phyloP scores from a whole-genome alignment of 2,113 vertebrate species.

The Colistium nudipinnis region DNA sequence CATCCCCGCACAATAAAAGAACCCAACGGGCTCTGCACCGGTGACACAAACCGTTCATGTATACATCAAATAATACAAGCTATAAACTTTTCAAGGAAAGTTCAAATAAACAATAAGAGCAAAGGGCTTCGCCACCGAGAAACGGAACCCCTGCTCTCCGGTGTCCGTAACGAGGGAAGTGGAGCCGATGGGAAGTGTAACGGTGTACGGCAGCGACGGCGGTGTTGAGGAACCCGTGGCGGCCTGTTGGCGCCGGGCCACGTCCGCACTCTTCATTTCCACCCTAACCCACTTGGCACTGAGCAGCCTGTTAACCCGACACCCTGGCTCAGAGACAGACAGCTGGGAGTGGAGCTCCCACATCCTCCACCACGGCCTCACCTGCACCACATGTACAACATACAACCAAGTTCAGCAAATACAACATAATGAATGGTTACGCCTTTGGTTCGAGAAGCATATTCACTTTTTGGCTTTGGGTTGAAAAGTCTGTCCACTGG shows the following conservation, averaged over 20 bases:
- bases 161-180: constrained; percentile 16
- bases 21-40: too few species aligned
- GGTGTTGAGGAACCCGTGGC: constrained; percentile 21
- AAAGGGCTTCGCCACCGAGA: background rate
- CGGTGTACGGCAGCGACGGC: constrained; percentile 6
- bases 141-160: background rate
- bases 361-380: constrained; percentile 9
- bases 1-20: too few species aligned
- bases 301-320: constrained; percentile 55
- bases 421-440: background rate
- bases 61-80: too few species aligned
- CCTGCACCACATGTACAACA: background rate
- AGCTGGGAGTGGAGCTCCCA: constrained; percentile 30
- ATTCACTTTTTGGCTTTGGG: constrained; percentile 57
- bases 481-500: constrained; percentile 47
- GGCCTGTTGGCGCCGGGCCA: constrained; percentile 49
- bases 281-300: constrained; percentile 74
- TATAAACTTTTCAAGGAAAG: too few species aligned
- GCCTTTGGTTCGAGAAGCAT: constrained; percentile 30
- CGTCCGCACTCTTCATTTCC: constrained; percentile 46
- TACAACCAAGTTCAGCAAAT: too few species aligned
- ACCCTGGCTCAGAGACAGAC: constrained; percentile 42
- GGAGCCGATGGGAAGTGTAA: constrained; percentile 8
- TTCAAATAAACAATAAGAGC: background rate
- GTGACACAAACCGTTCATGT: too few species aligned